Base-by-base conservation (phyloP, 2,888 invertebrate species). In the Choreutis nemorana region DNA sequence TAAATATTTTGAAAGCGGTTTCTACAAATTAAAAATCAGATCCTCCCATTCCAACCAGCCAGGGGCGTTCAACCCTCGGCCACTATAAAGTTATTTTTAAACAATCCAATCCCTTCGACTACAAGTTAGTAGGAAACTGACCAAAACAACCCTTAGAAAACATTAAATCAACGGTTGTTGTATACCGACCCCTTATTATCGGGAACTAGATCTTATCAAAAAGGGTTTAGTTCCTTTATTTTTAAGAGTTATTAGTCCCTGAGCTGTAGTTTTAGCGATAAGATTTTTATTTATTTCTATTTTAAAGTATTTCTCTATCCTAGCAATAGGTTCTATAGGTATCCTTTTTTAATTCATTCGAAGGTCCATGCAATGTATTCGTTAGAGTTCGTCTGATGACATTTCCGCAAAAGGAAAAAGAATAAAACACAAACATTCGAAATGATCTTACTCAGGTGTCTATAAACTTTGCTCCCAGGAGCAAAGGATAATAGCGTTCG, bases 401-500 rank as follows among this genome's bases (percentile, higher is more conserved):
- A 22, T 8, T 14, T 23, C 3, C 43, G 40, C 43, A 41, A 45
- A 44, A 42, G 29, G 28, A 11, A 40, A 43, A 37, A 37, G 40
- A 40, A 41, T 41, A 40, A 37, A 39, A 40, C n/a, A n/a, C 45
- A 52, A 48, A 55, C 52, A 56, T 53, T 42, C 45, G 44, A 44
- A 67, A 71, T 58, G 49, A 55, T 58, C 71, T 73, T 70, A 73
- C 62, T 70, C 72, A 73, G 75, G 70, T 67, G 67, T 55, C 68
- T 50, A 64, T 75, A 73, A 75, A 75, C 48, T 44, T 33, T 34
- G 45, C 50, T 48, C 63, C 59, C 41, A 36, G 57, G 56, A 55
- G 49, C 31, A 34, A 39, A 31, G 40, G 44, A 63, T 58, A 55
- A 59, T 59, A 54, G 55, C 43, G 50, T 42, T 39, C 45, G 57